Conservation (phyloP, 1,140 invertebrate species). For the Caenorhabditis latens region DNA sequence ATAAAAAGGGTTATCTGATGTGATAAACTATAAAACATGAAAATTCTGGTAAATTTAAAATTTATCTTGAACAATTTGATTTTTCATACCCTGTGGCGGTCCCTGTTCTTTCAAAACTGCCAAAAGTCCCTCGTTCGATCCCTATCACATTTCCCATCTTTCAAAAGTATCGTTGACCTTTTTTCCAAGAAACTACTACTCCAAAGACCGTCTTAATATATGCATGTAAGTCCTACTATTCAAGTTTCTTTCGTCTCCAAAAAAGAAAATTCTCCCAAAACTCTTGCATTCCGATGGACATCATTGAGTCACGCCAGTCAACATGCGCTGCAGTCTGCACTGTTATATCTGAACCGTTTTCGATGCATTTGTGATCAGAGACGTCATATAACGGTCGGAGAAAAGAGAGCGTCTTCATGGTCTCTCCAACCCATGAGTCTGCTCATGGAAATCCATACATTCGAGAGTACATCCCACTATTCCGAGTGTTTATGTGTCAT, state of each 20-base stretch:
- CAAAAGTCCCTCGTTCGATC: background rate
- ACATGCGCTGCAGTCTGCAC: background rate
- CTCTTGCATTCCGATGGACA: slow-evolving; percentile 29
- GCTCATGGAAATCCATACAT: slow-evolving; percentile 27
- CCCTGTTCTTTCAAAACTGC: background rate
- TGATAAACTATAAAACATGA: too few relatives aligned
- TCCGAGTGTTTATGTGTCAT: slow-evolving; percentile 34
- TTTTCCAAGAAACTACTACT: slow-evolving; percentile 38
- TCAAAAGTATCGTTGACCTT: slow-evolving; percentile 26
- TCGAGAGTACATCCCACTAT: slow-evolving; percentile 53
- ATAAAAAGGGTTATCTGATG: too few relatives aligned
- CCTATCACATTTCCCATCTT: background rate
- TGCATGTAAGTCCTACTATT: slow-evolving; percentile 20
- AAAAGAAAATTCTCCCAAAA: slow-evolving; percentile 13
- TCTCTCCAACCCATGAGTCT: background rate
- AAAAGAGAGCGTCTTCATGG: background rate
- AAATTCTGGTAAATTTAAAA: too few relatives aligned
- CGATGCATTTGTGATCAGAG: slow-evolving; percentile 28
- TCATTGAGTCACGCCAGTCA: slow-evolving; percentile 3
- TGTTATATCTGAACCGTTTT: slow-evolving; percentile 29
- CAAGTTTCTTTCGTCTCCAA: slow-evolving; percentile 16
- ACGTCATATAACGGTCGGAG: slow-evolving; percentile 7
- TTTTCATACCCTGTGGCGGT: too few relatives aligned
- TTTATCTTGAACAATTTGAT: too few relatives aligned
- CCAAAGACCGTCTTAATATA: background rate